Percentiles rank a stretch among this genome's conserved stretches.
phyloP scores from a whole-genome alignment of 1,140 invertebrate genomes.

The Bicyclus anynana region DNA sequence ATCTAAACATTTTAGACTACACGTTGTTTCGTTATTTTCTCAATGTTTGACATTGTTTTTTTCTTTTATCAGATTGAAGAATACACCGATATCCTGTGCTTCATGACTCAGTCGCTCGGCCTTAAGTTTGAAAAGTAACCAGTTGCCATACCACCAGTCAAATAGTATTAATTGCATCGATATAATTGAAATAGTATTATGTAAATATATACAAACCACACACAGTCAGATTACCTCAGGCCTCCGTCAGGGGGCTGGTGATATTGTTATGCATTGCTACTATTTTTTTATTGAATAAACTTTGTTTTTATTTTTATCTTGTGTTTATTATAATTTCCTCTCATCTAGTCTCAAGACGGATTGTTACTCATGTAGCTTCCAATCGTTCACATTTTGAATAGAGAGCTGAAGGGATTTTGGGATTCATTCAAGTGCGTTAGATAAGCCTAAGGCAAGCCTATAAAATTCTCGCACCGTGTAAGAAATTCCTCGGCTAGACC shows the following conservation, averaged over 20 bases:
- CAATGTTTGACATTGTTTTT: too few species aligned
- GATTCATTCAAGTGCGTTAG: too few species aligned
- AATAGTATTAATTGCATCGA: slow-evolving; percentile 41
- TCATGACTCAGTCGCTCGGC: slow-evolving; percentile 88
- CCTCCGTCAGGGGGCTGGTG: slow-evolving; percentile 55
- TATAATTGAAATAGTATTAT: slow-evolving; percentile 61
- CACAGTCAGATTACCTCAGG: slow-evolving; percentile 60
- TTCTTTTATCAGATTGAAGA: slow-evolving; percentile 89
- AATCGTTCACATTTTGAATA: too few species aligned
- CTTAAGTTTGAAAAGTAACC: slow-evolving; percentile 80
- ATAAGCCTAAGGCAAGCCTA: too few species aligned
- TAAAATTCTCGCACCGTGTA: too few species aligned
- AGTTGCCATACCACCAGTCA: slow-evolving; percentile 38
- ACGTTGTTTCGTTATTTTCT: too few species aligned
- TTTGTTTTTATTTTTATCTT: slow-evolving; percentile 64
- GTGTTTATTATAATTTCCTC: slow-evolving; percentile 15
- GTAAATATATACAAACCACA: slow-evolving; percentile 55
- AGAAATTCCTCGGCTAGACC: too few species aligned
- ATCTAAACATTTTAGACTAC: too few species aligned
- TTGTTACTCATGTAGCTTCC: too few species aligned
- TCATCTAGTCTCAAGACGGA: too few species aligned
- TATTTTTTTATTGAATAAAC: slow-evolving; percentile 68
- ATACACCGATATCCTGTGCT: slow-evolving; percentile 90
- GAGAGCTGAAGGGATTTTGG: too few species aligned
- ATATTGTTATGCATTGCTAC: slow-evolving; percentile 72